Conservation (phyloP, 2,113 vertebrate species). For the Dasyurus viverrinus region DNA sequence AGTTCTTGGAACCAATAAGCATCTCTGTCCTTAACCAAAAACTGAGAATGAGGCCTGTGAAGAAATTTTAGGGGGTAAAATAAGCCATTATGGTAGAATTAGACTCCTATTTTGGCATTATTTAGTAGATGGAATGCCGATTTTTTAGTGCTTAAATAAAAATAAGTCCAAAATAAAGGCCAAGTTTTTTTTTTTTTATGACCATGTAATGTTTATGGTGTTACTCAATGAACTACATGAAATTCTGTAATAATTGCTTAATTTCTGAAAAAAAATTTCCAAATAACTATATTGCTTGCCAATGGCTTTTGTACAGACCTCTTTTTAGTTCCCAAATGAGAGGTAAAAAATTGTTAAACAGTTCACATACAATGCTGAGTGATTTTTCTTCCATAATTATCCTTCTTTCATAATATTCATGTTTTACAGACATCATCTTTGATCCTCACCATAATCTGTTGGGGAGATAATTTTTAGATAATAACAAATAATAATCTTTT, state of each 20-base stretch:
- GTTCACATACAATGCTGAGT: conserved; percentile 48
- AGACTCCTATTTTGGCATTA: conserved; percentile 12
- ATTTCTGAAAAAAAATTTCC: conserved; percentile 67
- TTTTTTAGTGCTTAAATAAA: conserved; percentile 50
- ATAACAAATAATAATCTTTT: too few relatives aligned
- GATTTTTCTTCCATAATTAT: conserved; percentile 32
- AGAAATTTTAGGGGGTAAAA: conserved; percentile 32
- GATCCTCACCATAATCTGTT: background rate
- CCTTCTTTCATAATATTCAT: background rate
- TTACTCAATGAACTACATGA: conserved; percentile 67
- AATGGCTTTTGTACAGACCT: conserved; percentile 64
- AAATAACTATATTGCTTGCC: conserved; percentile 52
- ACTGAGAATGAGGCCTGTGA: conserved; percentile 22
- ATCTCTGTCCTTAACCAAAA: conserved; percentile 9
- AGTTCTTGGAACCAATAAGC: background rate
- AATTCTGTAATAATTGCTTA: conserved; percentile 65
- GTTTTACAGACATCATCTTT: background rate
- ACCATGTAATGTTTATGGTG: conserved; percentile 52
- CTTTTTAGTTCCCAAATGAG: background rate
- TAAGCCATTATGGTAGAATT: conserved; percentile 31
- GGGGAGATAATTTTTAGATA: too few relatives aligned
- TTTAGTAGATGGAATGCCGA: conserved; percentile 21
- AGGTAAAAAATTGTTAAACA: background rate
- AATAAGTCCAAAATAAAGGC: conserved; percentile 33
- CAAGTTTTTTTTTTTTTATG: conserved; percentile 41